Conservation (phyloP, 2,888 invertebrate genomes). For the Sminthurinus aureus region DNA sequence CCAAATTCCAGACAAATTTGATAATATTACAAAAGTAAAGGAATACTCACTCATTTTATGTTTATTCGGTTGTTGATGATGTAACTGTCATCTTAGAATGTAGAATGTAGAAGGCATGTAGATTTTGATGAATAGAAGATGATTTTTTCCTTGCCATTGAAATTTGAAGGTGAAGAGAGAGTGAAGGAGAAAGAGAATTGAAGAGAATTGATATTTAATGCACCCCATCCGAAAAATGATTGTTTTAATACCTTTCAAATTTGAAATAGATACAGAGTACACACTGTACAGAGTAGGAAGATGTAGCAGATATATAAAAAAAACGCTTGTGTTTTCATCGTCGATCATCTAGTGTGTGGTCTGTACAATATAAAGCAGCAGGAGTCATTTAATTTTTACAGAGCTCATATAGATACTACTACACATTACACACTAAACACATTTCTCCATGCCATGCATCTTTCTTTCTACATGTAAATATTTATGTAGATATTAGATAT, state of each 20-base stretch:
- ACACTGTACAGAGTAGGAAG: neutral
- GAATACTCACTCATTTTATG: no score
- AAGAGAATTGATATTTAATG: slow-evolving; percentile 15
- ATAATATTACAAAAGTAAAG: no score
- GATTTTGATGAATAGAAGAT: no score
- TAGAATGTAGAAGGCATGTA: no score
- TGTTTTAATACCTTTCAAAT: slow-evolving; percentile 9
- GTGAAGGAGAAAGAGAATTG: neutral
- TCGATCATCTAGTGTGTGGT: slow-evolving; percentile 18
- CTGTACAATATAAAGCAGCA: slow-evolving; percentile 12
- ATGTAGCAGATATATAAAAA: neutral
- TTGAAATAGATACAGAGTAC: no score
- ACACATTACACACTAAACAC: no score
- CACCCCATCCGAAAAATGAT: slow-evolving; percentile 32
- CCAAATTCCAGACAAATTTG: no score
- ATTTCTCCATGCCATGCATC: no score
- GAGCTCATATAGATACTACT: neutral
- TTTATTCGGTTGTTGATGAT: no score
- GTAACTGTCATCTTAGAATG: no score
- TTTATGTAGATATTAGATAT: no score
- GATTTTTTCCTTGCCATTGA: neutral
- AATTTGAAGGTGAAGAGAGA: neutral
- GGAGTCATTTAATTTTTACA: slow-evolving; percentile 9
- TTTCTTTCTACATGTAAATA: no score
- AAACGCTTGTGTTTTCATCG: neutral